These are phyloP conservation scores for Rhinichthys klamathensis DNA, from an alignment of 2,113 vertebrate species.

Conservation along the genomic window DNA sequence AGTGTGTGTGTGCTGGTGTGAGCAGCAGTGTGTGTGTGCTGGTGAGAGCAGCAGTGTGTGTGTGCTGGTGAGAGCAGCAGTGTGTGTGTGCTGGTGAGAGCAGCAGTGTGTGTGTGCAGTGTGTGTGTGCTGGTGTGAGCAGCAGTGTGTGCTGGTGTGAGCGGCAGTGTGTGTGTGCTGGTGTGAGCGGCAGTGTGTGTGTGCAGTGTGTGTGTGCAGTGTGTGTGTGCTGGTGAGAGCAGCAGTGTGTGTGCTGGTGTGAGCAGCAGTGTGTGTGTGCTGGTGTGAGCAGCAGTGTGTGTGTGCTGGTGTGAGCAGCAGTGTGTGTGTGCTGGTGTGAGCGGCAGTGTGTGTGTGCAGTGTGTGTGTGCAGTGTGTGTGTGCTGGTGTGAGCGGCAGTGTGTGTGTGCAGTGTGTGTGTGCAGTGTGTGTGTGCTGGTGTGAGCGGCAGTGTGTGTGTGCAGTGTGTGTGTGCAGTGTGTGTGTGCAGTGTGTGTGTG, in stretches of 20 bases:
- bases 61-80: too few relatives aligned
- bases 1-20: too few relatives aligned
- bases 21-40: too few relatives aligned
- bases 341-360: neutral
- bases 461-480: neutral
- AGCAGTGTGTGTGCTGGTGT: too few relatives aligned
- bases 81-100: too few relatives aligned
- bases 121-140: too few relatives aligned
- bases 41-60: too few relatives aligned
- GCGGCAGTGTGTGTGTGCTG: neutral
- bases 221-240: too few relatives aligned
- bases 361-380: neutral
- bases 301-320: neutral
- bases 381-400: neutral
- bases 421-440: neutral
- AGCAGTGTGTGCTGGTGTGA: too few relatives aligned
- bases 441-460: neutral
- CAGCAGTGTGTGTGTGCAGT: too few relatives aligned
- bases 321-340: too few relatives aligned
- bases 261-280: neutral
- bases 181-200: neutral
- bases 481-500: neutral
- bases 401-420: neutral
- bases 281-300: neutral
- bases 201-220: neutral